phyloP scores from a whole-genome alignment of 2,797 vertebrate genomes.

The Hoplostethus mediterraneus region DNA sequence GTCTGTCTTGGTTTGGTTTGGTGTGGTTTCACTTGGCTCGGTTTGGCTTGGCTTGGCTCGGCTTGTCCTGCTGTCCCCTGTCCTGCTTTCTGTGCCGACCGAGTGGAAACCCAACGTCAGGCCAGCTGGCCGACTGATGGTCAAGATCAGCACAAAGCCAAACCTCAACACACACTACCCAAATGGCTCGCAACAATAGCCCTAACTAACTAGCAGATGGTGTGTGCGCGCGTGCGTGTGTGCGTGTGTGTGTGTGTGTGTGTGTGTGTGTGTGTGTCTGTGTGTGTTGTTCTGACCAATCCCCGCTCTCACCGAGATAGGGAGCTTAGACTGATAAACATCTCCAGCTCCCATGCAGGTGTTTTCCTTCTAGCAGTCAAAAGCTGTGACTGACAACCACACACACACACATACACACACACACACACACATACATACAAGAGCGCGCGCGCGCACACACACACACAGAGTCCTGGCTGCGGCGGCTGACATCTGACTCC shows the following conservation, averaged over 20 bases:
- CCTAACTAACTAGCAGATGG: constrained; percentile 83
- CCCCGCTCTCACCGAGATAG: constrained; percentile 78
- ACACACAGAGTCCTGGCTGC: constrained; percentile 72
- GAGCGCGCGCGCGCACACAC: constrained; percentile 37
- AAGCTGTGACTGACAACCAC: constrained; percentile 73
- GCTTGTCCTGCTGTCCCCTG: constrained; percentile 1
- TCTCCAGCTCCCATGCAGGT: constrained; percentile 85
- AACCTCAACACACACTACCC: constrained; percentile 74
- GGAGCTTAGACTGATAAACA: constrained; percentile 83
- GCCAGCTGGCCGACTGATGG: constrained; percentile 82
- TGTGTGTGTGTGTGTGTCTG: constrained; percentile 32
- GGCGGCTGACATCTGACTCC: constrained; percentile 84
- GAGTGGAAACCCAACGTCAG: constrained; percentile 75
- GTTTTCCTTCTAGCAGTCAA: constrained; percentile 84
- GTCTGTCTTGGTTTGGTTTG: too few species aligned
- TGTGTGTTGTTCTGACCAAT: constrained; percentile 65
- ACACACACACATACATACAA: constrained; percentile 41
- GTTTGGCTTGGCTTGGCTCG: too few species aligned
- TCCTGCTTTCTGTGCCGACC: constrained; percentile 59
- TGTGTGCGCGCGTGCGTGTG: constrained; percentile 54
- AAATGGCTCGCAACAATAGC: constrained; percentile 81
- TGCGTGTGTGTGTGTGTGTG: constrained; percentile 36
- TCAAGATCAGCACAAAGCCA: constrained; percentile 83
- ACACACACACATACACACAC: constrained; percentile 34
- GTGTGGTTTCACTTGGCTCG: too few species aligned